These are phyloP conservation scores for Prosopocoilus inquinatus DNA, from an alignment of 2,888 invertebrate genomes.

Conservation along the genomic window DNA sequence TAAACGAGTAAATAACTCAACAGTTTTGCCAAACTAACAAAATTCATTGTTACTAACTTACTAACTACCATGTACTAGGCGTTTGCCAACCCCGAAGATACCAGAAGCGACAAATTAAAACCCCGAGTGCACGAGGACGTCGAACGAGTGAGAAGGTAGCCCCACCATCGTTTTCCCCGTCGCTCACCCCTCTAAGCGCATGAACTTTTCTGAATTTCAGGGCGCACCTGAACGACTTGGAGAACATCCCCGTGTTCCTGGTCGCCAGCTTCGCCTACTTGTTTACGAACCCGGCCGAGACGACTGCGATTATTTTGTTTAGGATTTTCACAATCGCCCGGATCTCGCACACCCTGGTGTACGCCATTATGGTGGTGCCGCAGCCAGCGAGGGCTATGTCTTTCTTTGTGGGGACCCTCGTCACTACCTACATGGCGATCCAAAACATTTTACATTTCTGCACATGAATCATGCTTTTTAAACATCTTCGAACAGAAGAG, in stretches of 20 bases:
- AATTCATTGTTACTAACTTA: no score
- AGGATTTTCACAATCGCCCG: conserved; percentile 57
- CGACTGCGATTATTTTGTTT: conserved; percentile 56
- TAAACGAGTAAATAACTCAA: no score
- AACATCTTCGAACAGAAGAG: no score
- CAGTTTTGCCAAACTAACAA: no score
- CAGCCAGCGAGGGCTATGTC: conserved; percentile 38
- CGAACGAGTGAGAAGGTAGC: conserved; percentile 53
- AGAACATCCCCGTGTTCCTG: conserved; percentile 68
- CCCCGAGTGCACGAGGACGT: conserved; percentile 50
- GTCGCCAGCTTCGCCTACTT: conserved; percentile 61
- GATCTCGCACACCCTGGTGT: conserved; percentile 63
- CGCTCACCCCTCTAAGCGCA: no score
- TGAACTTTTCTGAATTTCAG: conserved; percentile 41
- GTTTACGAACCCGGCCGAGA: conserved; percentile 56
- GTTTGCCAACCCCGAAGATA: conserved; percentile 57
- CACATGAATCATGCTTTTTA: not conserved
- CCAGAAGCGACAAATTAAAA: conserved; percentile 38
- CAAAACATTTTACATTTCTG: conserved; percentile 11
- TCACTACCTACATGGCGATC: conserved; percentile 26
- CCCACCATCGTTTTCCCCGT: no score
- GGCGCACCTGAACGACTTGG: conserved; percentile 70
- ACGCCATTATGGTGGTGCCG: conserved; percentile 60
- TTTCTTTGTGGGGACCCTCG: conserved; percentile 19
- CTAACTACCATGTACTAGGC: conserved; percentile 43